Base-by-base conservation (phyloP, 2,888 invertebrate species). In the Athalia rosae region DNA sequence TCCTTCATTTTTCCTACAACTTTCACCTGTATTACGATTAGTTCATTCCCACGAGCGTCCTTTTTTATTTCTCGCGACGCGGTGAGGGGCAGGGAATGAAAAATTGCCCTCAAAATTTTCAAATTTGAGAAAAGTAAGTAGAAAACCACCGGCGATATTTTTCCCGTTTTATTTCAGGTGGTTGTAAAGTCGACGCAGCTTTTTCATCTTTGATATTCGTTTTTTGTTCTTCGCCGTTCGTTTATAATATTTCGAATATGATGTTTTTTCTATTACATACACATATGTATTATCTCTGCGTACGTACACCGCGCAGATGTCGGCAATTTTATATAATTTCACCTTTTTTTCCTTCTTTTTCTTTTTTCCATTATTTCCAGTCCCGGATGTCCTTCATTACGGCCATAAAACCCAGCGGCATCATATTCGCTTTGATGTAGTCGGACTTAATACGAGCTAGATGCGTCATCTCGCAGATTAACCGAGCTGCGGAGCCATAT, bases 371-470 rank as follows among this genome's bases (percentile, higher is more conserved):
- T 74, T 62, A 43, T 66, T 13, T 13, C 50, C 78, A 48, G 64
- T 78, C 74, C 80, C 83, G 83, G 83, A 83, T 82, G 83, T 79
- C 78, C 79, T 82, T 83, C 82, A 81, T 83, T 83, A 83, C 79
- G 82, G 79, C 79, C 79, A 78, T 77, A 82, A 28, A 79, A 82
- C 79, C 80, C 78, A 69, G 61, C 77, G 77, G 76, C 69, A 77
- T 77, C 66, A 69, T 66, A 66, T 77, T 77, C 59, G 13, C 77
- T 77, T 77, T 77, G 77, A 77, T 69, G 69, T 77, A 28, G 28
- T 28, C 28, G 28, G 28, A 28, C 28, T 28, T 28, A 28, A 28
- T 66, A 15, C 47, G 53, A 69, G 64, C 56, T 58, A 63, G 69
- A 15, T 7, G 71, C 64, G 61, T 28, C 67, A 11, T 66, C 66